Percentiles rank a stretch among this genome's conserved stretches.
phyloP scores from a whole-genome alignment of 2,797 vertebrate species.

The Pipistrellus pygmaeus region DNA sequence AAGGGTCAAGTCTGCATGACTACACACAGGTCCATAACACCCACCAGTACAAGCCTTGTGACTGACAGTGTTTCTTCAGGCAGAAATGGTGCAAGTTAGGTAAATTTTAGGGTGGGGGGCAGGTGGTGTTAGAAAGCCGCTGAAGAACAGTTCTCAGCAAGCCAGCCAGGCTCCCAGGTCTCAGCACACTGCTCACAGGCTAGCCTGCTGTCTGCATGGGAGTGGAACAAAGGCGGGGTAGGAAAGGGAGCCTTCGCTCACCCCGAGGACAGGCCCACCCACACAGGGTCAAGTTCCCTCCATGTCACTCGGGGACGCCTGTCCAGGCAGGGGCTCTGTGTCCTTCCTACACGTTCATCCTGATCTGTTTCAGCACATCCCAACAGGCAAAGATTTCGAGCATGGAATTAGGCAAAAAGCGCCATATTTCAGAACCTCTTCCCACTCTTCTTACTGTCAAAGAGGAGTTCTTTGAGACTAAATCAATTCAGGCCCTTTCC shows the following conservation, averaged over 20 bases:
- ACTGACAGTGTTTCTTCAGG: neutral
- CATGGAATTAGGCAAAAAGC: constrained; percentile 12
- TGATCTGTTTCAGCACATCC: neutral
- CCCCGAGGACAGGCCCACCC: neutral
- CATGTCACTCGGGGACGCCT: fast-evolving
- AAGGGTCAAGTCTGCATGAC: neutral
- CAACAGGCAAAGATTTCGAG: neutral
- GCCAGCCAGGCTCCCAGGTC: neutral
- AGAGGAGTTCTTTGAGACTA: constrained; percentile 63
- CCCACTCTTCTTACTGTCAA: constrained; percentile 48
- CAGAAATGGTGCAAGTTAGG: neutral
- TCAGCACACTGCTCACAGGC: neutral
- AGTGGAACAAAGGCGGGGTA: too few species aligned
- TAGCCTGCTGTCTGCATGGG: neutral
- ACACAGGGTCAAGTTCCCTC: neutral
- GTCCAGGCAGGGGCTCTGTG: neutral
- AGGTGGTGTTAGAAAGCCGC: neutral
- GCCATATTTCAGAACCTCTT: neutral
- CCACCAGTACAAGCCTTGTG: neutral
- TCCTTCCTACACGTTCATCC: neutral
- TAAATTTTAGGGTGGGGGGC: neutral
- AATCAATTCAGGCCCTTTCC: constrained; percentile 67
- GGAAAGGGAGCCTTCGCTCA: neutral
- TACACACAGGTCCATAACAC: neutral
- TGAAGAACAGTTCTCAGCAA: neutral